Evolutionary conservation across 2,888 invertebrate species (phyloP).

Genomic region (Chrysina gloriosa): DNA sequence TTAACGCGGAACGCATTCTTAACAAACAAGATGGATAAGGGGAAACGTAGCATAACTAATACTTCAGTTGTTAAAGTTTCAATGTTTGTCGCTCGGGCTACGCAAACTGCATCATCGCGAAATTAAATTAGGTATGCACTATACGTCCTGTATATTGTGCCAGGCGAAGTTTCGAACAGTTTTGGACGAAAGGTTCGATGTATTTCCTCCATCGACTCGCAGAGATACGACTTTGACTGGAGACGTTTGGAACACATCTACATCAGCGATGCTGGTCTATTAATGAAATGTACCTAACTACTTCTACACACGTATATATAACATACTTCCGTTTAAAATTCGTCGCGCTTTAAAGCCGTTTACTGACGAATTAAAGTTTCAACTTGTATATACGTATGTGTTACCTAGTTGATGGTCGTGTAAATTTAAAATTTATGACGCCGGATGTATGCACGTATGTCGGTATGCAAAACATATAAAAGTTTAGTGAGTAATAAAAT

Average conservation of each 20-base stretch:
- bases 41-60: slow-evolving; percentile 14
- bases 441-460: too few species aligned
- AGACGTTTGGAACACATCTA: background rate
- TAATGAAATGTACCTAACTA: background rate
- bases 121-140: slow-evolving; percentile 25
- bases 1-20: background rate
- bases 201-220: background rate
- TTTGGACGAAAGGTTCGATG: slow-evolving; percentile 20
- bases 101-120: slow-evolving; percentile 10
- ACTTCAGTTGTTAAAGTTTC: slow-evolving; percentile 24
- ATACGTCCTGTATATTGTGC: slow-evolving; percentile 16
- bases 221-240: background rate
- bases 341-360: background rate
- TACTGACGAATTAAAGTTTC: slow-evolving; percentile 15
- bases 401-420: too few species aligned
- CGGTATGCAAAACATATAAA: too few species aligned
- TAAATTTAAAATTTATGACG: too few species aligned
- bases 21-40: background rate
- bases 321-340: slow-evolving; percentile 14
- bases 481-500: too few species aligned
- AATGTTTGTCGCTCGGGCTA: background rate
- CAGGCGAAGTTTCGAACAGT: slow-evolving; percentile 18
- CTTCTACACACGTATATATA: background rate
- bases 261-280: slow-evolving; percentile 3
- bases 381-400: too few species aligned